A percentile compares a stretch with the other conserved stretches of the same genome.
phyloP scores from a whole-genome alignment of 2,888 invertebrate genomes.

The Drosophila paranaensis region DNA sequence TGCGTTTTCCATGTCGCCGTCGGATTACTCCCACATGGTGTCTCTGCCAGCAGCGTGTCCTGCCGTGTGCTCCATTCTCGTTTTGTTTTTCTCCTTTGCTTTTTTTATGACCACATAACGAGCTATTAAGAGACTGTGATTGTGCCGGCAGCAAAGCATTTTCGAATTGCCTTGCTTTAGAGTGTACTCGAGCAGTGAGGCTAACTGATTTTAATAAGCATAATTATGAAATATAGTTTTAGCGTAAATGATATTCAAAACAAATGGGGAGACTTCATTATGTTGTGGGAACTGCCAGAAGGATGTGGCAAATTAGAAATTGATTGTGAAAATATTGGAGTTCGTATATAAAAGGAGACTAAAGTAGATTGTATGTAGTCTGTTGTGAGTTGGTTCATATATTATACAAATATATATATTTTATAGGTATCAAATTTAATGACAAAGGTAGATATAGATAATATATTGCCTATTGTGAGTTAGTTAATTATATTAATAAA shows the following conservation, averaged over 20 bases:
- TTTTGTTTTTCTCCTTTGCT: background rate
- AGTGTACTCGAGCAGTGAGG: conserved; percentile 5
- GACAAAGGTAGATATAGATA: too few relatives aligned
- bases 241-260: background rate
- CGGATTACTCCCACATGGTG: conserved; percentile 28
- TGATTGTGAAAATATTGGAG: too few relatives aligned
- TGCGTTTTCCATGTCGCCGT: conserved; percentile 67
- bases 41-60: conserved; percentile 13
- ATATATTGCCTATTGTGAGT: too few relatives aligned
- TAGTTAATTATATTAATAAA: too few relatives aligned
- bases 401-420: too few relatives aligned
- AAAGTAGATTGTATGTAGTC: too few relatives aligned
- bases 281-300: background rate
- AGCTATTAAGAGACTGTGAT: conserved; percentile 40
- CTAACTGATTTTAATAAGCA: conserved; percentile 21
- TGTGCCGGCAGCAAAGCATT: conserved; percentile 20
- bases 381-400: too few relatives aligned
- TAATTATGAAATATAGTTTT: conserved; percentile 4
- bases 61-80: conserved; percentile 14
- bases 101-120: conserved; percentile 42
- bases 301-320: background rate
- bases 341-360: too few relatives aligned
- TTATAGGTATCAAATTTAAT: too few relatives aligned
- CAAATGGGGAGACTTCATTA: background rate
- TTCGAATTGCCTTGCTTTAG: conserved; percentile 15